Conservation (phyloP, 2,888 invertebrate species). For the Rotaria magnacalcarata region DNA sequence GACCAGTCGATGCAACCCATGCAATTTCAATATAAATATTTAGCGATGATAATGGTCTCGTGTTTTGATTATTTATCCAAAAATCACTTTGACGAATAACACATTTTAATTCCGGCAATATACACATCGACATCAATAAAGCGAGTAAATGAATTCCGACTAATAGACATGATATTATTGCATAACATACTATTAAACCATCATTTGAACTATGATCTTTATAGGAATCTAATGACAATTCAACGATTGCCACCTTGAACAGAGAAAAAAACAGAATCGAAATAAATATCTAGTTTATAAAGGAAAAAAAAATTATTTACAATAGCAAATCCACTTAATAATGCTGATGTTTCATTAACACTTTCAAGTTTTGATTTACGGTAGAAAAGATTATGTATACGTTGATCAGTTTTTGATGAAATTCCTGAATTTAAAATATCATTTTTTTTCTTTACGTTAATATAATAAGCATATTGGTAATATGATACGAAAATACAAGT, state of each 20-base stretch:
- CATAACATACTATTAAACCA: slow-evolving; percentile 52
- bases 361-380: slow-evolving; percentile 76
- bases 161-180: slow-evolving; percentile 75
- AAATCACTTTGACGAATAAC: slow-evolving; percentile 61
- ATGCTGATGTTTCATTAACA: slow-evolving; percentile 83
- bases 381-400: neutral
- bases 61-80: slow-evolving; percentile 13
- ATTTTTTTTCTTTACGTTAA: too few species aligned
- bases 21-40: slow-evolving; percentile 71
- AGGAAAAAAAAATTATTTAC: slow-evolving; percentile 60
- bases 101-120: slow-evolving; percentile 86
- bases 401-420: neutral
- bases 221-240: slow-evolving; percentile 21
- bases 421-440: neutral
- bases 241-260: neutral
- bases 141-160: slow-evolving; percentile 89
- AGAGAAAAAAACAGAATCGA: too few species aligned
- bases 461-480: too few species aligned
- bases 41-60: neutral
- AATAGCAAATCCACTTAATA: slow-evolving; percentile 88
- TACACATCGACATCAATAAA: slow-evolving; percentile 89
- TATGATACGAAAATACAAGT: too few species aligned
- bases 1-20: slow-evolving; percentile 86
- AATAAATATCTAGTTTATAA: neutral
- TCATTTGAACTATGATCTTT: neutral